These are phyloP conservation scores for Aphidius colemani DNA, from an alignment of 2,888 invertebrate species.

Conservation along the genomic window DNA sequence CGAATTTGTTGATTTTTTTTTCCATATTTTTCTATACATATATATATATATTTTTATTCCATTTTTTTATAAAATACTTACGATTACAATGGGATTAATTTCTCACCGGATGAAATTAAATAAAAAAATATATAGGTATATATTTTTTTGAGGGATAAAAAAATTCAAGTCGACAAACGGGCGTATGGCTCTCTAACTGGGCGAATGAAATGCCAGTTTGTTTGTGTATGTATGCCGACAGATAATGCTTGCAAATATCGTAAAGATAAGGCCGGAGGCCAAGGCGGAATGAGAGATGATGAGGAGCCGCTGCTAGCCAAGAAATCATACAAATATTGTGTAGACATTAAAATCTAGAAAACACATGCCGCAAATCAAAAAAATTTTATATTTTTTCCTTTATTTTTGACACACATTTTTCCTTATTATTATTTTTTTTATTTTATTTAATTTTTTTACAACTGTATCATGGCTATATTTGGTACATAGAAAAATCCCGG, in stretches of 20 bases:
- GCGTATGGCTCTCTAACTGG: conserved; percentile 25
- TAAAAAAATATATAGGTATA: conserved; percentile 3
- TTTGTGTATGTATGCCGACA: conserved; percentile 42
- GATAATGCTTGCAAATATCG: conserved; percentile 59
- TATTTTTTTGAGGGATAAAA: conserved; percentile 22
- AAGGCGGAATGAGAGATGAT: conserved; percentile 21
- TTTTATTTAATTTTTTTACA: conserved; percentile 25
- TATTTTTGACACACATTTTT: conserved; percentile 23
- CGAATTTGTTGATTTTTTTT: background rate
- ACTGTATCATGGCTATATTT: background rate
- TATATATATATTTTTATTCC: no score
- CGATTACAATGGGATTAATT: conserved; percentile 17
- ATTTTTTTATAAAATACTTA: background rate
- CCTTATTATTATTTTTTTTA: conserved; percentile 38
- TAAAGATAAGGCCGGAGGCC: conserved; percentile 53
- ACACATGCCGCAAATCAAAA: conserved; percentile 12
- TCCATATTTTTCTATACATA: background rate
- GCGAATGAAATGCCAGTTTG: conserved; percentile 44
- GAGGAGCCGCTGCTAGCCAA: conserved; percentile 21
- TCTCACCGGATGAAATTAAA: conserved; percentile 7
- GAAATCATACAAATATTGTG: conserved; percentile 4
- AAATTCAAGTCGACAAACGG: conserved; percentile 20
- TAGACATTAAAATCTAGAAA: no score
- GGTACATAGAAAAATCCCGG: conserved; percentile 10
- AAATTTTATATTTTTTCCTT: conserved; percentile 38